Percentiles rank a stretch among this genome's conserved stretches.
phyloP scores from a whole-genome alignment of 2,113 vertebrate species.

The Pterocles burchelli region DNA sequence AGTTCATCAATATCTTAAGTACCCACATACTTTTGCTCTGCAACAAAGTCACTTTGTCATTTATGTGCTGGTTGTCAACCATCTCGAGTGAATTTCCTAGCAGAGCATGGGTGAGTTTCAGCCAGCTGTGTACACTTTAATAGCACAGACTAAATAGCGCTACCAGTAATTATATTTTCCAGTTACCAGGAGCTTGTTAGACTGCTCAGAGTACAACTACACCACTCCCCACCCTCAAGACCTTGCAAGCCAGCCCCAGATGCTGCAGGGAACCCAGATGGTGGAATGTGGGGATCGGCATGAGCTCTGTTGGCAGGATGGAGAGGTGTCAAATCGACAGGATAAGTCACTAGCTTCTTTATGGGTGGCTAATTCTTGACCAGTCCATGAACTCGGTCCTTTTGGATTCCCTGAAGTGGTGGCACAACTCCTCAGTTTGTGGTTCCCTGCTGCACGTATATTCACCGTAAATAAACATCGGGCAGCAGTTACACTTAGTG shows the following conservation, averaged over 20 bases:
- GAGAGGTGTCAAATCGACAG: neutral
- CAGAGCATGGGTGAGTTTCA: neutral
- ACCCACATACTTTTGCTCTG: neutral
- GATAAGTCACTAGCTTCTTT: neutral
- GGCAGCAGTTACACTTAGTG: neutral
- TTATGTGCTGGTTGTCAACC: neutral
- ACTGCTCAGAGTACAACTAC: neutral
- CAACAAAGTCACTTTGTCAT: constrained; percentile 12
- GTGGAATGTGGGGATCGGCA: neutral
- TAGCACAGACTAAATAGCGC: neutral
- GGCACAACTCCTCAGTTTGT: neutral
- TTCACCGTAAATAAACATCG: neutral
- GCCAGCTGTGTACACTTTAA: neutral
- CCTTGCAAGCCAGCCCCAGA: neutral
- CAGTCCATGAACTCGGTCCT: neutral
- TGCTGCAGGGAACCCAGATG: neutral
- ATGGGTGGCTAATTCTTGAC: neutral
- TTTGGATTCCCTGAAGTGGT: neutral
- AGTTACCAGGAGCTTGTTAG: neutral
- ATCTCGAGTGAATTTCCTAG: neutral
- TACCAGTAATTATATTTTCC: neutral
- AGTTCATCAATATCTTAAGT: constrained; percentile 56
- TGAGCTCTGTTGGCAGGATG: neutral
- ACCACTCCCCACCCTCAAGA: neutral
- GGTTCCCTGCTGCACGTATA: neutral